Evolutionary conservation across 2,113 vertebrate species (phyloP).

Genomic region (Cynoglossus semilaevis): DNA sequence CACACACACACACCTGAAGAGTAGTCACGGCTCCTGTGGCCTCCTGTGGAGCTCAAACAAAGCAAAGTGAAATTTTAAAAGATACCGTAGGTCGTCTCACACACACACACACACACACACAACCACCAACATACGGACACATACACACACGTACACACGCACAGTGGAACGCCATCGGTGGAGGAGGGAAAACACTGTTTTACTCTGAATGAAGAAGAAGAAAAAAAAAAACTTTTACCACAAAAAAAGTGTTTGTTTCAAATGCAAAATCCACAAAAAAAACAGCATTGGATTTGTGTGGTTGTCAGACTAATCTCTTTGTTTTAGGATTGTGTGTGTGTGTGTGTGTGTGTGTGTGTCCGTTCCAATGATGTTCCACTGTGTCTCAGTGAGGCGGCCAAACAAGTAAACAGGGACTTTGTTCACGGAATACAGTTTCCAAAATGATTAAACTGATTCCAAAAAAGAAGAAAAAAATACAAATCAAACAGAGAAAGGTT

Average conservation of each 20-base stretch:
- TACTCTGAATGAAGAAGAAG: slow-evolving; percentile 38
- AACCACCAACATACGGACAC: slow-evolving; percentile 51
- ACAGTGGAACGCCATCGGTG: slow-evolving; percentile 73
- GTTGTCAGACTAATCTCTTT: slow-evolving; percentile 63
- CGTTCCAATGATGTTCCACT: slow-evolving; percentile 63
- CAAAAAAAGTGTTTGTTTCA: slow-evolving; percentile 50
- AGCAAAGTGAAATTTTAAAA: slow-evolving; percentile 77
- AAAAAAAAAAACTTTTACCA: slow-evolving; percentile 25
- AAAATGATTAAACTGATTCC: slow-evolving; percentile 67
- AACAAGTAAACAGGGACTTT: slow-evolving; percentile 81
- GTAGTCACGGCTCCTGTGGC: slow-evolving; percentile 70
- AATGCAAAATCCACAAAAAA: slow-evolving; percentile 34
- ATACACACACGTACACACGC: slow-evolving; percentile 38
- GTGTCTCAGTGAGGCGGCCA: slow-evolving; percentile 51
- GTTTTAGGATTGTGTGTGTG: slow-evolving; percentile 19
- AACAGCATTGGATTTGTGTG: slow-evolving; percentile 70
- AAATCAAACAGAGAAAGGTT: slow-evolving; percentile 76
- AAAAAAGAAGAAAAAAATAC: slow-evolving; percentile 68
- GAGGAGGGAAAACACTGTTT: slow-evolving; percentile 61
- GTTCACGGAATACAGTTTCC: slow-evolving; percentile 83
- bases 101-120: slow-evolving; percentile 50
- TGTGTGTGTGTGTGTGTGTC: slow-evolving; percentile 24
- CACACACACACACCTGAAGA: slow-evolving; percentile 73
- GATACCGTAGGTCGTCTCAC: slow-evolving; percentile 39
- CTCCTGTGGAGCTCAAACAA: slow-evolving; percentile 92